phyloP scores from a whole-genome alignment of 2,113 vertebrate species.

The Silurus glanis region DNA sequence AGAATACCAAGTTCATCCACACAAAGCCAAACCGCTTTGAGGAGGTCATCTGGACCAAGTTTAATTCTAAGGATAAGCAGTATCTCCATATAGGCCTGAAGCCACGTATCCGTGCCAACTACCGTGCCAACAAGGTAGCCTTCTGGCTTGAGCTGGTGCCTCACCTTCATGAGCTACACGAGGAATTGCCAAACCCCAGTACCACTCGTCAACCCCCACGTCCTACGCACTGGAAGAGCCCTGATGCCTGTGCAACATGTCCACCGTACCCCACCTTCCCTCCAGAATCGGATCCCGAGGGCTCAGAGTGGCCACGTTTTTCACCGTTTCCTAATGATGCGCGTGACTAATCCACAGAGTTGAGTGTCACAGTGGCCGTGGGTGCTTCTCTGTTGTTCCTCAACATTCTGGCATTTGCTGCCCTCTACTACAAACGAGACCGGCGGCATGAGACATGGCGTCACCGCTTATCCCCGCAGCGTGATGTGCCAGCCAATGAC shows the following conservation, averaged over 20 bases:
- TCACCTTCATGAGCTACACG: constrained; percentile 84
- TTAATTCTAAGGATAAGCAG: constrained; percentile 92
- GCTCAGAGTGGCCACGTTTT: constrained; percentile 73
- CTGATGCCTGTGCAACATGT: constrained; percentile 71
- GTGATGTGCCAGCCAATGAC: constrained; percentile 80
- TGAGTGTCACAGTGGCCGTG: constrained; percentile 88
- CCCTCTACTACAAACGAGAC: constrained; percentile 92
- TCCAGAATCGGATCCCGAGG: constrained; percentile 70
- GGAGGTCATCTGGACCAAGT: constrained; percentile 94
- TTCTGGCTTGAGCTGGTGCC: constrained; percentile 92
- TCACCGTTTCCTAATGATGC: constrained; percentile 82
- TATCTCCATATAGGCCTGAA: constrained; percentile 91
- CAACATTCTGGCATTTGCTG: constrained; percentile 90
- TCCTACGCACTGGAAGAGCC: constrained; percentile 60
- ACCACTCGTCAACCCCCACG: constrained; percentile 77
- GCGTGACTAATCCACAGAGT: constrained; percentile 88
- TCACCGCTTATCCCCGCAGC: constrained; percentile 81
- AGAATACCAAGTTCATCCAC: constrained; percentile 95
- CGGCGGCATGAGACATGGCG: constrained; percentile 85
- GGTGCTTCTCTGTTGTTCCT: constrained; percentile 90
- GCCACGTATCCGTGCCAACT: constrained; percentile 87
- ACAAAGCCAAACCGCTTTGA: constrained; percentile 93
- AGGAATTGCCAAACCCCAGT: constrained; percentile 75
- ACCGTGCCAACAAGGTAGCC: constrained; percentile 90
- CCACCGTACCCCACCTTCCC: constrained; percentile 78